These are phyloP conservation scores for Caenorhabditis afra DNA, from an alignment of 2,888 invertebrate genomes.

Conservation along the genomic window DNA sequence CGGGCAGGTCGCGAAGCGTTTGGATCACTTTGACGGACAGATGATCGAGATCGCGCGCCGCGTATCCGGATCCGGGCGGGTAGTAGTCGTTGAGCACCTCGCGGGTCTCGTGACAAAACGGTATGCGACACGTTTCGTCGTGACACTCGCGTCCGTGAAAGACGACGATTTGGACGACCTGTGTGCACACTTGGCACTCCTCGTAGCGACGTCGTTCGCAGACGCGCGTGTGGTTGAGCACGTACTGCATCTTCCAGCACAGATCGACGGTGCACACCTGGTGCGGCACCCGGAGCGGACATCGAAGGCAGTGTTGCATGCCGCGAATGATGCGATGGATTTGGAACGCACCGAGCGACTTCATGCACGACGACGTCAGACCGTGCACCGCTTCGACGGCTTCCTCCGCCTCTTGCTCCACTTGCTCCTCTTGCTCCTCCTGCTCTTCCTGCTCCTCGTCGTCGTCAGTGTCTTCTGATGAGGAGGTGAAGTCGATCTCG, in stretches of 20 bases:
- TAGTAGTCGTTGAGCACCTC: neutral
- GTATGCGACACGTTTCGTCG: neutral
- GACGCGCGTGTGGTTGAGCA: conserved; percentile 5
- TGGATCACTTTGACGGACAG: conserved; percentile 9
- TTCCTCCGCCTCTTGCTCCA: neutral
- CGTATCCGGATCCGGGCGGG: conserved; percentile 12
- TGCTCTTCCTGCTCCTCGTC: too few relatives aligned
- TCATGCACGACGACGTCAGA: neutral
- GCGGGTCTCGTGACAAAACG: conserved; percentile 5
- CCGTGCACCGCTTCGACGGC: neutral
- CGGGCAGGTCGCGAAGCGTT: conserved; percentile 11
- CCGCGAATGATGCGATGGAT: conserved; percentile 3
- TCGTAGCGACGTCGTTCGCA: neutral
- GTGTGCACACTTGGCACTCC: conserved; percentile 20
- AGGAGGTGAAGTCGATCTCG: too few relatives aligned
- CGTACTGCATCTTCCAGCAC: conserved; percentile 4
- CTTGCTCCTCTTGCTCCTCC: neutral
- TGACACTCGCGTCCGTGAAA: conserved; percentile 8
- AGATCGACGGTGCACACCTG: neutral
- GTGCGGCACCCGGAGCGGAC: neutral
- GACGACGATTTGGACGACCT: conserved; percentile 7
- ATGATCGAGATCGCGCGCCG: conserved; percentile 16
- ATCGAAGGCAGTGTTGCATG: neutral
- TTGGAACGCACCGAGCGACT: neutral
- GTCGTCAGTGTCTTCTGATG: too few relatives aligned